These are phyloP conservation scores for Myocastor coypus DNA, from an alignment of 2,113 vertebrate species.

Conservation along the genomic window DNA sequence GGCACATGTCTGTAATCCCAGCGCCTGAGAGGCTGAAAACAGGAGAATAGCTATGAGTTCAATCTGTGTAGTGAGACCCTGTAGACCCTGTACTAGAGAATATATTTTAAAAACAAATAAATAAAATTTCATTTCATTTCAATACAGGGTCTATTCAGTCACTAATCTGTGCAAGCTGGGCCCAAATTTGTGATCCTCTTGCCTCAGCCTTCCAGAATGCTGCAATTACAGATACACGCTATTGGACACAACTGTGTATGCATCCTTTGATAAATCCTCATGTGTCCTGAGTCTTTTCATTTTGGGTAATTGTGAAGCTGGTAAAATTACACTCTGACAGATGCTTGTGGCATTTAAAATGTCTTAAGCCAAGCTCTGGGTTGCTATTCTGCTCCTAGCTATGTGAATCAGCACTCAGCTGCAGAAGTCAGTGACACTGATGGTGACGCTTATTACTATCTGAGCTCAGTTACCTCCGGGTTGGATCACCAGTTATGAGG, in stretches of 20 bases:
- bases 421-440: not conserved
- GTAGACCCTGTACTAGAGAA: too few relatives aligned
- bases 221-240: not conserved
- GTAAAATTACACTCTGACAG: conserved; percentile 55
- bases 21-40: too few relatives aligned
- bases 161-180: not conserved
- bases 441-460: not conserved
- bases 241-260: not conserved
- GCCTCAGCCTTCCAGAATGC: not conserved
- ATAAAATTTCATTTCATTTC: not conserved
- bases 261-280: not conserved
- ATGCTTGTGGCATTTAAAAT: conserved; percentile 59
- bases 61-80: too few relatives aligned
- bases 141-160: not conserved
- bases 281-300: not conserved
- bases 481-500: not conserved
- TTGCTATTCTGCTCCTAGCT: conserved; percentile 50
- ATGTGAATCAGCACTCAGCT: conserved; percentile 38
- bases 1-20: too few relatives aligned
- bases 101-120: too few relatives aligned
- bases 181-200: not conserved
- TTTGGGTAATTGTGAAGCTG: conserved; percentile 59
- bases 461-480: not conserved
- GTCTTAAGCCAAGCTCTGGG: conserved; percentile 53
- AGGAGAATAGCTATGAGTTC: too few relatives aligned